Conservation (phyloP, 1,140 invertebrate genomes). For the Aphis craccivora region DNA sequence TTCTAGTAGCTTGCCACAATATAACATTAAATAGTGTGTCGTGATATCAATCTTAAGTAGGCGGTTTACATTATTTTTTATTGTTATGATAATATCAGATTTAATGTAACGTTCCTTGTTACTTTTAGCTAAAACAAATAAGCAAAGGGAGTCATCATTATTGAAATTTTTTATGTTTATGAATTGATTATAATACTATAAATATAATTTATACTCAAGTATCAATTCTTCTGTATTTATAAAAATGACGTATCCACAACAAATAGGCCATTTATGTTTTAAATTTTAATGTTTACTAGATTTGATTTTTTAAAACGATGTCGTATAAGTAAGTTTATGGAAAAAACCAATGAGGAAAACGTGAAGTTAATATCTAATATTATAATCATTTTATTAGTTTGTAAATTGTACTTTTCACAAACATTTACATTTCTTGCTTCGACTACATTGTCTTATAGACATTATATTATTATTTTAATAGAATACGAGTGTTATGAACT, state of each 20-base stretch:
- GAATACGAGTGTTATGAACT: neutral
- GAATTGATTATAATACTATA: too few relatives aligned
- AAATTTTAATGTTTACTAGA: neutral
- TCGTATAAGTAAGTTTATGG: too few relatives aligned
- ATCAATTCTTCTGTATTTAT: too few relatives aligned
- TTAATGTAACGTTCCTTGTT: neutral
- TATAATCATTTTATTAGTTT: neutral
- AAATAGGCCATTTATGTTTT: too few relatives aligned
- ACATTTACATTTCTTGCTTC: neutral
- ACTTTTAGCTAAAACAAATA: neutral
- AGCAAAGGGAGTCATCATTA: too few relatives aligned
- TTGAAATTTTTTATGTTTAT: too few relatives aligned
- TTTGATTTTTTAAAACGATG: neutral
- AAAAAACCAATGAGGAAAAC: neutral
- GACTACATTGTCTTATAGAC: neutral
- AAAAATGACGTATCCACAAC: neutral
- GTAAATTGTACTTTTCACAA: neutral
- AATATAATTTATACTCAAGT: too few relatives aligned
- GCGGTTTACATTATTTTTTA: neutral
- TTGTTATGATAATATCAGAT: neutral
- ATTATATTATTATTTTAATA: conserved; percentile 27
- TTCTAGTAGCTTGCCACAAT: neutral
- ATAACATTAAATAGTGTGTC: neutral
- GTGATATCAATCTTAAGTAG: neutral
- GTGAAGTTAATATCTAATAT: neutral